phyloP scores from a whole-genome alignment of 2,797 vertebrate genomes.

The Liasis olivaceus region DNA sequence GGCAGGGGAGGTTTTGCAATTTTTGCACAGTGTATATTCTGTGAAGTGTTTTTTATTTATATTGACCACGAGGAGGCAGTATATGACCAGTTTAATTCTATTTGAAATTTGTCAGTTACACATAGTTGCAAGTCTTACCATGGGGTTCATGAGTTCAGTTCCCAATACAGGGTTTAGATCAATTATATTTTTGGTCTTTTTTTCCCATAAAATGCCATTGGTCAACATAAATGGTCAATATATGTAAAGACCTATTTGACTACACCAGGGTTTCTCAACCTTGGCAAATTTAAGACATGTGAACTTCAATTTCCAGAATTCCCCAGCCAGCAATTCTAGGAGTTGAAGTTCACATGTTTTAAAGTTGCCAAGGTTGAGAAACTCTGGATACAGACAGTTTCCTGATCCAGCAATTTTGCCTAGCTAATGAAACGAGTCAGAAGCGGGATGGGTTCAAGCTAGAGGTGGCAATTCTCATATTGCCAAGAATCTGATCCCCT shows the following conservation, averaged over 20 bases:
- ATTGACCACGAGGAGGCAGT: neutral
- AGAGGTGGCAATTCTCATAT: neutral
- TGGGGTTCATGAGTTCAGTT: neutral
- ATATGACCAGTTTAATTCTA: neutral
- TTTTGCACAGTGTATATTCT: neutral
- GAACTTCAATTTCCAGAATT: no score
- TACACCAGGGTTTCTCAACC: no score
- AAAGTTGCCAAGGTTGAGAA: no score
- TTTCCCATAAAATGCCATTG: neutral
- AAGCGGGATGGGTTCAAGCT: neutral
- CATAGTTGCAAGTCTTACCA: neutral
- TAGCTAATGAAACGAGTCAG: neutral
- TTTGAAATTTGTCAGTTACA: neutral
- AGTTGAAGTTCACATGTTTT: no score
- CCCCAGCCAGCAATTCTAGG: no score
- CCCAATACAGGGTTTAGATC: neutral
- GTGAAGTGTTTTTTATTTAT: neutral
- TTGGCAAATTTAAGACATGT: no score
- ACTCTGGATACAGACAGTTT: no score
- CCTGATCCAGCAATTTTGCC: neutral
- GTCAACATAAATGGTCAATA: neutral
- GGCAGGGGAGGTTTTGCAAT: neutral
- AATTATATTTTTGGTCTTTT: neutral
- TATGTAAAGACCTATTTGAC: neutral
- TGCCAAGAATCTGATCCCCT: neutral